Conservation (phyloP, 2,113 vertebrate genomes). For the Rhineura floridana region DNA sequence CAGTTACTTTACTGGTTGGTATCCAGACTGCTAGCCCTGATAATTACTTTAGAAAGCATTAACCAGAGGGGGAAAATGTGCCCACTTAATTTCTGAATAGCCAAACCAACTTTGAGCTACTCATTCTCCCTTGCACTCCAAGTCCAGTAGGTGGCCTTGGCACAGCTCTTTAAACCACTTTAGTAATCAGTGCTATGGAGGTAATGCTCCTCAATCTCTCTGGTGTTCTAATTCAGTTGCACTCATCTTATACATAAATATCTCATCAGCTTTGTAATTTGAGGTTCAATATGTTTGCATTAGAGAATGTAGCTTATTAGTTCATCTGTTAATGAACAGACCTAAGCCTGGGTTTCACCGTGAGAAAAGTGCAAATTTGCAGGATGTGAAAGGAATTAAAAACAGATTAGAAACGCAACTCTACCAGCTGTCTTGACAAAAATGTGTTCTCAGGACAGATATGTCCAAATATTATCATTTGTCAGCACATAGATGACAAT, state of each 20-base stretch:
- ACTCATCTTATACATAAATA: constrained; percentile 23
- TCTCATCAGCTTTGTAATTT: constrained; percentile 4
- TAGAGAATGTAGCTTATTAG: constrained; percentile 12
- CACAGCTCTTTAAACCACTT: background rate
- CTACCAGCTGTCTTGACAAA: constrained; percentile 26
- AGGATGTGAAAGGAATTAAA: constrained; percentile 27
- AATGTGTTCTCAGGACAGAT: constrained; percentile 5
- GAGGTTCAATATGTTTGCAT: constrained; percentile 4
- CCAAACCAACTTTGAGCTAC: background rate
- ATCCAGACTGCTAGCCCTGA: background rate
- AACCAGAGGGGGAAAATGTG: background rate
- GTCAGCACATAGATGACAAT: background rate
- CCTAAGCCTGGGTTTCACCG: constrained; percentile 5
- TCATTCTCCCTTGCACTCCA: background rate
- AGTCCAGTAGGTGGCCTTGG: background rate
- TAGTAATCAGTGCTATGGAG: background rate
- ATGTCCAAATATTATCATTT: constrained; percentile 26
- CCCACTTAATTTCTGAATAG: constrained; percentile 14
- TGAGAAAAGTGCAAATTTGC: background rate
- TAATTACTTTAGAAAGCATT: background rate
- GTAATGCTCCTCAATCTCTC: background rate
- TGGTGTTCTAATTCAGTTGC: background rate
- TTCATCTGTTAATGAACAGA: constrained; percentile 20
- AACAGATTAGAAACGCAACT: background rate
- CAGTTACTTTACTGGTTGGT: background rate